Conservation (phyloP, 92 coral and sea anemone genomes). For the Actinostola sp. region DNA sequence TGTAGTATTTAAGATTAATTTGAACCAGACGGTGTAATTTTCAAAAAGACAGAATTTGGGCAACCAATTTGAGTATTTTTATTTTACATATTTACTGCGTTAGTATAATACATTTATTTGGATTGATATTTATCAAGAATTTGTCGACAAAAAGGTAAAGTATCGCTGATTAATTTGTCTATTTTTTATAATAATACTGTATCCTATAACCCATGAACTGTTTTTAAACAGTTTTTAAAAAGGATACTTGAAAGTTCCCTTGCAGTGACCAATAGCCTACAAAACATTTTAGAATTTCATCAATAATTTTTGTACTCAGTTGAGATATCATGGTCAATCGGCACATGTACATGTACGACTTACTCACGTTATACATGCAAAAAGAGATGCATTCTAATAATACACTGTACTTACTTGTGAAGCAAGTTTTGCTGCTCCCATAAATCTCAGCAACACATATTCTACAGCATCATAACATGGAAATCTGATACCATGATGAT, state of each 20-base stretch:
- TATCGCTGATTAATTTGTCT: too few relatives aligned
- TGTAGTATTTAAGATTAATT: too few relatives aligned
- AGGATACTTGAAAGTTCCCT: conserved; percentile 68
- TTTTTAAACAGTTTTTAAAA: conserved; percentile 9
- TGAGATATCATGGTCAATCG: background rate
- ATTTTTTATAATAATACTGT: too few relatives aligned
- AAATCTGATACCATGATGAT: conserved; percentile 29
- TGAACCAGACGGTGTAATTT: too few relatives aligned
- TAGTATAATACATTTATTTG: too few relatives aligned
- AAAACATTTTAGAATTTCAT: background rate
- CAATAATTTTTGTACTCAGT: background rate
- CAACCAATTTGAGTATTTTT: too few relatives aligned
- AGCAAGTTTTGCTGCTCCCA: conserved; percentile 65
- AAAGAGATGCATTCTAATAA: background rate
- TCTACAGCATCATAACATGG: conserved; percentile 51
- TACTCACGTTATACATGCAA: too few relatives aligned
- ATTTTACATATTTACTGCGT: too few relatives aligned
- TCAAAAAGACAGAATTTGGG: too few relatives aligned
- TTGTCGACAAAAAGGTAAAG: too few relatives aligned
- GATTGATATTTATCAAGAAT: too few relatives aligned
- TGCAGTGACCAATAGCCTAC: conserved; percentile 48
- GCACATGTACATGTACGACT: background rate
- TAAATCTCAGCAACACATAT: conserved; percentile 44
- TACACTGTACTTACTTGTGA: conserved; percentile 11
- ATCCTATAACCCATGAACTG: too few relatives aligned